Evolutionary conservation across 2,797 vertebrate species (phyloP), one percentile per base, ranked within the genome.

Genomic region (Melanotaenia boesemani): DNA sequence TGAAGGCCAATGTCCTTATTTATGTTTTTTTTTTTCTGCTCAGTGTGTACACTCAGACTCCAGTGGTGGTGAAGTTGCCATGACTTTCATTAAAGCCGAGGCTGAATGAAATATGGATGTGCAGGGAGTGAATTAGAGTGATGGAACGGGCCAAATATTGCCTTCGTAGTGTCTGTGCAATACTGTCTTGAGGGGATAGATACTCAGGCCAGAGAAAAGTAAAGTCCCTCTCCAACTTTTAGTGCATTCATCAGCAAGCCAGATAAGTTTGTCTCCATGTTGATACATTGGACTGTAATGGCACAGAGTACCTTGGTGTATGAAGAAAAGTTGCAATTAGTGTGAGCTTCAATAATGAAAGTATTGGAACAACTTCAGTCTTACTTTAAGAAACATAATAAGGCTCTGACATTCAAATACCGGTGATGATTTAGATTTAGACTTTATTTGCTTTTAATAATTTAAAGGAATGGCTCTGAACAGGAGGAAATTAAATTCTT

Each of bases 31-130:
- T 77, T 80, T 88, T 92, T 81, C 77, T 77, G 65, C 81, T 87
- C 81, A 85, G 67, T 83, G 86, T 88, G 86, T 90, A 85, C 81
- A 89, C 91, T 93, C 85, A 85, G 80, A 92, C 88, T 90, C 85
- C 79, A 81, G 75, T 72, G 89, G 89, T 89, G 89, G 90, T 90
- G 89, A 93, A 92, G 92, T 94, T 94, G 93, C 93, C 89, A 92
- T 88, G 90, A 91, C 93, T 94, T 94, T 94, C 92, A 94, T 94
- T 95, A 94, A 90, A 91, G 88, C 83, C 57, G 88, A 93, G 91
- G 86, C 90, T 85, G 77, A 90, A 95, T 95, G 93, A 95, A 95
- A 95, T 94, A 95, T 95, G 93, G 90, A 95, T 95, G 94, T 87
- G 89, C 77, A 91, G 92, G 89, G 91, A 93, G 89, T 93, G 92